Percentiles rank a stretch among this genome's conserved stretches.
phyloP scores from a whole-genome alignment of 2,888 invertebrate species.

The Drosophila paracracens region DNA sequence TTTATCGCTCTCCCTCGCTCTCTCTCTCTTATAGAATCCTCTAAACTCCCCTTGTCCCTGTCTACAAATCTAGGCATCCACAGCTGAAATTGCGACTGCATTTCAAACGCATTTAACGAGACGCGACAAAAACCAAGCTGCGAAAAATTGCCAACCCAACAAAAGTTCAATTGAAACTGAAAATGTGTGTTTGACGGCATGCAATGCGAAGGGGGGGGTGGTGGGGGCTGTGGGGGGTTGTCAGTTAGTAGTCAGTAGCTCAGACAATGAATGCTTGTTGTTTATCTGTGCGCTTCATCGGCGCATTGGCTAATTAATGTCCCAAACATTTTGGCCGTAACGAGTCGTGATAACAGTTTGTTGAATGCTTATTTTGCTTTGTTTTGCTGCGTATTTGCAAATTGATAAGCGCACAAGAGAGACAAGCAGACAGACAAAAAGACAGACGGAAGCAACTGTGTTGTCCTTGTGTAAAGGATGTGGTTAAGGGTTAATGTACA shows the following conservation, averaged over 20 bases:
- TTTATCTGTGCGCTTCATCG: conserved; percentile 55
- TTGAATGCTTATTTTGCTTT: conserved; percentile 42
- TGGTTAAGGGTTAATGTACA: not conserved
- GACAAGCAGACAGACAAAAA: not conserved
- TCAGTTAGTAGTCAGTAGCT: conserved; percentile 14
- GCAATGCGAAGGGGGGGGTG: not conserved
- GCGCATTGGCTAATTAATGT: conserved; percentile 63
- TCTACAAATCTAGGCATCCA: not conserved
- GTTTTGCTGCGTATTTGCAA: conserved; percentile 23
- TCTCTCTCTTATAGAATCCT: not conserved
- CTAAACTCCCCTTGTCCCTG: not conserved
- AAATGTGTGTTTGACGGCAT: conserved; percentile 37
- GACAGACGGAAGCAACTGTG: not conserved
- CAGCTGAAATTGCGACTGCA: conserved; percentile 48
- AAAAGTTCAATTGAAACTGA: conserved; percentile 64
- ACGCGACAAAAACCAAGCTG: conserved; percentile 58
- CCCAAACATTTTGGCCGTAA: conserved; percentile 49
- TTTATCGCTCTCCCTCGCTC: not conserved
- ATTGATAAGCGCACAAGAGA: conserved; percentile 26
- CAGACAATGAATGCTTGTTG: conserved; percentile 58
- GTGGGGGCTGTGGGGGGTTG: not conserved
- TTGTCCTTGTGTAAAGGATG: not conserved
- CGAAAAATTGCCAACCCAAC: conserved; percentile 55
- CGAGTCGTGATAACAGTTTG: conserved; percentile 59
- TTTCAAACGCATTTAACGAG: conserved; percentile 62